A percentile compares a stretch with the other conserved stretches of the same genome.
phyloP scores from a whole-genome alignment of 92 coral and sea anemone species.

The Parazoanthus atlanticus region DNA sequence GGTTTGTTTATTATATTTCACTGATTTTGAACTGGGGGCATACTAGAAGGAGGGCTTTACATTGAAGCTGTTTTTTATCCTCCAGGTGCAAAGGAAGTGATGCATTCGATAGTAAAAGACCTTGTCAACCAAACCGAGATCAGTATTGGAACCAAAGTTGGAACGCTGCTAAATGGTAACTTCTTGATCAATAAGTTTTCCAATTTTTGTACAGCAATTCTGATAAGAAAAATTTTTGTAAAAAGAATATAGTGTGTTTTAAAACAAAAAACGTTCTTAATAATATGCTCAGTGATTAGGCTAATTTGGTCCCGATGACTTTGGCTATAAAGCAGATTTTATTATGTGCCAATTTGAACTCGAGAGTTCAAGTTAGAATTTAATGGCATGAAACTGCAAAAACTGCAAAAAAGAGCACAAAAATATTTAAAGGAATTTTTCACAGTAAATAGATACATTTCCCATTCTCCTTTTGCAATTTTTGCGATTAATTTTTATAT shows the following conservation, averaged over 20 bases:
- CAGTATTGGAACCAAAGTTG: conserved; percentile 50
- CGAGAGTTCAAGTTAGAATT: not conserved
- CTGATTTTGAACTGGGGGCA: too few species aligned
- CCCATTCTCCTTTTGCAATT: too few species aligned
- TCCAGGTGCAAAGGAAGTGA: conserved; percentile 84
- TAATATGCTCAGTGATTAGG: too few species aligned
- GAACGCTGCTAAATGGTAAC: conserved; percentile 44
- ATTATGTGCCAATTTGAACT: not conserved
- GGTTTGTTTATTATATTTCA: not conserved
- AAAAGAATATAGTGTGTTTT: too few species aligned
- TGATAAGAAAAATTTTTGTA: too few species aligned
- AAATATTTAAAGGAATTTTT: too few species aligned
- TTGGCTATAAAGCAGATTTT: not conserved
- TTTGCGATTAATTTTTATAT: too few species aligned
- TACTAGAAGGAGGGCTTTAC: not conserved
- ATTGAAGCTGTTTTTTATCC: not conserved
- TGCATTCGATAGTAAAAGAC: conserved; percentile 76
- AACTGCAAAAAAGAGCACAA: not conserved
- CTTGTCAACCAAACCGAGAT: conserved; percentile 58
- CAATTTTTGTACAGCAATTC: not conserved
- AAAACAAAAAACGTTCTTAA: too few species aligned
- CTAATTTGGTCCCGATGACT: too few species aligned
- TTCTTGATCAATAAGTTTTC: not conserved
- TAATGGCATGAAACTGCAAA: not conserved
- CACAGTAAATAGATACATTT: too few species aligned